phyloP scores from a whole-genome alignment of 2,888 invertebrate genomes.

The Diloba caeruleocephala region DNA sequence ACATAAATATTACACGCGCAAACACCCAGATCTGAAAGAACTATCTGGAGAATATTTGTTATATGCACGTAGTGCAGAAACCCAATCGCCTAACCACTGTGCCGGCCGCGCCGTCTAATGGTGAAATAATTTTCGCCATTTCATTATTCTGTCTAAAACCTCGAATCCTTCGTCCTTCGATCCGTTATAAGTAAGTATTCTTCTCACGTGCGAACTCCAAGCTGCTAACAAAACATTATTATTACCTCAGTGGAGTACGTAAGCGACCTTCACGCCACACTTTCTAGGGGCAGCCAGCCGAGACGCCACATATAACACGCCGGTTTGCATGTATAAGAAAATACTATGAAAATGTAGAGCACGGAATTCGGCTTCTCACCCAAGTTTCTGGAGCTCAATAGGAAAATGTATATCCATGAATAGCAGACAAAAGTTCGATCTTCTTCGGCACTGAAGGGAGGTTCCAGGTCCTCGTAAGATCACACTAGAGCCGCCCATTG shows the following conservation, averaged over 20 bases:
- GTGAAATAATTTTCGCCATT: background rate
- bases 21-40: no score
- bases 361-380: no score
- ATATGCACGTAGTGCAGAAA: no score
- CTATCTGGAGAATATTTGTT: no score
- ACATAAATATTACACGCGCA: no score
- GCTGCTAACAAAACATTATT: constrained; percentile 18
- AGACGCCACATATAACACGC: constrained; percentile 33
- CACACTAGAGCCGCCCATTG: no score
- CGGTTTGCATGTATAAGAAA: constrained; percentile 31
- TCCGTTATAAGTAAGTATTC: constrained; percentile 14
- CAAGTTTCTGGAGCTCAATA: no score
- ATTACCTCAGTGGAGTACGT: constrained; percentile 40
- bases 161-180: constrained; percentile 1
- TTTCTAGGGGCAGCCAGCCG: constrained; percentile 60
- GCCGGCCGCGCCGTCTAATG: no score
- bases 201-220: constrained; percentile 18
- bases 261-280: constrained; percentile 58
- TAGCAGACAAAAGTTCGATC: no score
- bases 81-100: no score
- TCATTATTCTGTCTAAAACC: constrained; percentile 1
- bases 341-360: constrained; percentile 14
- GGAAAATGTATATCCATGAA: background rate
- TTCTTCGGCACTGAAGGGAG: no score
- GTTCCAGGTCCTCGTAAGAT: no score